Percentiles rank a stretch among this genome's conserved stretches.
Conservation (phyloP, 2,888 invertebrate species). For the Phaedon cochleariae region DNA sequence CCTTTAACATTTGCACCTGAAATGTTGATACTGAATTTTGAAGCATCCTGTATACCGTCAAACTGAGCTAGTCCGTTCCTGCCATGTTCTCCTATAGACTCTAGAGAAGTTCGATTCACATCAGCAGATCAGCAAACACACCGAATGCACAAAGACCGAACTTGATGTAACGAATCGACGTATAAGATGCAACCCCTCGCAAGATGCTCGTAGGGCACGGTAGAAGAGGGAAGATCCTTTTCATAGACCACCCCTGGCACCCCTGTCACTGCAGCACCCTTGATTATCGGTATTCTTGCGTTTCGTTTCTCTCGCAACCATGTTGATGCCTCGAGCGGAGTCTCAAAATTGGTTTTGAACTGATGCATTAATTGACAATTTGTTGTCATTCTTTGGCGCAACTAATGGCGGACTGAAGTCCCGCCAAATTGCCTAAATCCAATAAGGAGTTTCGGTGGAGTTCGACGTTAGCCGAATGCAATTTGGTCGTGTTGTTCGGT, state of each 20-base stretch:
- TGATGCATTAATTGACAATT: slow-evolving; percentile 62
- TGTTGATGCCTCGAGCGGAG: slow-evolving; percentile 51
- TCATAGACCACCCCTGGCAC: slow-evolving; percentile 50
- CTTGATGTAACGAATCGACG: slow-evolving; percentile 8
- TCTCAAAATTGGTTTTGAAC: slow-evolving; percentile 59
- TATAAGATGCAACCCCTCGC: slow-evolving; percentile 38
- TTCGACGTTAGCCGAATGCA: slow-evolving; percentile 45
- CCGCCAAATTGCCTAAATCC: slow-evolving; percentile 59
- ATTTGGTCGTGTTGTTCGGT: slow-evolving; percentile 45
- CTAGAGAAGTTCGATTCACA: too few species aligned
- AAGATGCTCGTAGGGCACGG: slow-evolving; percentile 38
- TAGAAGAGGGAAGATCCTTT: slow-evolving; percentile 43
- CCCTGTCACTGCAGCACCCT: slow-evolving; percentile 41
- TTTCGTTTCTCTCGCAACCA: slow-evolving; percentile 47
- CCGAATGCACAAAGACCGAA: too few species aligned
- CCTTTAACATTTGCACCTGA: too few species aligned
- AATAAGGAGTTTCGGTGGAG: slow-evolving; percentile 55
- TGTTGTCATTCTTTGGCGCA: slow-evolving; percentile 59
- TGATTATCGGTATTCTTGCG: slow-evolving; percentile 59
- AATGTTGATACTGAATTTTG: too few species aligned
- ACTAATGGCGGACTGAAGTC: slow-evolving; percentile 60
- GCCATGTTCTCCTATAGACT: too few species aligned
- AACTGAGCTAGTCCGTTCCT: too few species aligned
- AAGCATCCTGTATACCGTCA: too few species aligned
- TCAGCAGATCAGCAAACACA: too few species aligned